Conservation (phyloP, 2,888 invertebrate species). For the Tenthredo distinguenda region DNA sequence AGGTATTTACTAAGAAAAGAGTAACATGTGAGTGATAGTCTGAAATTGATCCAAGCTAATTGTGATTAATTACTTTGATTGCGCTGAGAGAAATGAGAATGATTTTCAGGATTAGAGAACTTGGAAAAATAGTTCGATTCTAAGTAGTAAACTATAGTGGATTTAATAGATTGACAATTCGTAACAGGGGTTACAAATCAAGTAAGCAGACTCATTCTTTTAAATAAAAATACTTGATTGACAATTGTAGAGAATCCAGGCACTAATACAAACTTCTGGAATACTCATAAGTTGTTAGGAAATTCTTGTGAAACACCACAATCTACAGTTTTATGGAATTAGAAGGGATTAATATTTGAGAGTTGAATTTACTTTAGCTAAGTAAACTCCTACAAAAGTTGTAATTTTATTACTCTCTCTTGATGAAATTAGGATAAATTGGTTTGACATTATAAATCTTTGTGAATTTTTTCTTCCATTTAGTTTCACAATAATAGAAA, state of each 20-base stretch:
- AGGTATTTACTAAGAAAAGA: background rate
- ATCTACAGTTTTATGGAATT: background rate
- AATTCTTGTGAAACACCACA: background rate
- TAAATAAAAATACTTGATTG: background rate
- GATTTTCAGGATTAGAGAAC: background rate
- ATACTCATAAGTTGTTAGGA: background rate
- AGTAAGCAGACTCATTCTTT: background rate
- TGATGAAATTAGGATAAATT: background rate
- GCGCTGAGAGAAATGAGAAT: background rate
- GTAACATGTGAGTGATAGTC: background rate
- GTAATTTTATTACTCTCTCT: background rate
- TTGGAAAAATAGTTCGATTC: background rate
- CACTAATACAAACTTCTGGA: slow-evolving; percentile 36
- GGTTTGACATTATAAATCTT: background rate
- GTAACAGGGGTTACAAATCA: background rate
- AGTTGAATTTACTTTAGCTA: background rate
- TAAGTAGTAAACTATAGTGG: background rate
- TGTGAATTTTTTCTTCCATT: background rate
- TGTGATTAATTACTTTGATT: background rate
- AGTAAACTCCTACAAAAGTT: background rate
- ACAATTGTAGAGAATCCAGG: slow-evolving; percentile 28
- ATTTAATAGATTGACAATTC: background rate
- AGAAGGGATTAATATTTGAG: background rate
- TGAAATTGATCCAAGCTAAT: background rate
- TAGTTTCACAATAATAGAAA: background rate